Conservation (phyloP, 92 coral and sea anemone species). For the Micromussa lordhowensis region DNA sequence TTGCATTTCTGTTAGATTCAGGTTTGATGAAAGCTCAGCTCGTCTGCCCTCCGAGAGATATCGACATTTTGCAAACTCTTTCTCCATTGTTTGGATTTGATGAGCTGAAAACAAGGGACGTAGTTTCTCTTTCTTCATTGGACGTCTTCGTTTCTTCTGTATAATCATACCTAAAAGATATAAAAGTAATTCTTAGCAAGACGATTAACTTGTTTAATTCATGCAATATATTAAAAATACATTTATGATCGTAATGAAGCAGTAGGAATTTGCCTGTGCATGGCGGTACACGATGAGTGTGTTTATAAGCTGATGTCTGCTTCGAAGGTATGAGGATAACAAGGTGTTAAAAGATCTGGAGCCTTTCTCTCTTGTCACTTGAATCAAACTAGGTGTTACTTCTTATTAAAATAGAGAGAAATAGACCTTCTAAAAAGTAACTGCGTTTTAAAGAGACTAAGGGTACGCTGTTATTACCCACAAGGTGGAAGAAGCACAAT, state of each 20-base stretch:
- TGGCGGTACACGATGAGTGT: too few relatives aligned
- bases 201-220: too few relatives aligned
- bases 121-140: conserved; percentile 45
- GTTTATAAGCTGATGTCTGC: too few relatives aligned
- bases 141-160: conserved; percentile 40
- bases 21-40: conserved; percentile 47
- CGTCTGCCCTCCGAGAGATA: conserved; percentile 47
- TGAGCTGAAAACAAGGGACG: conserved; percentile 56
- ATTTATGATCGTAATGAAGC: too few relatives aligned
- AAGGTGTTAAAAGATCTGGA: neutral
- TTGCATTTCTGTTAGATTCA: conserved; percentile 57
- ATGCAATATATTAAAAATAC: too few relatives aligned
- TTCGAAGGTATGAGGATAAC: neutral
- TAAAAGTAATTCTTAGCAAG: neutral
- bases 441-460: neutral
- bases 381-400: neutral
- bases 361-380: neutral
- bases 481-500: too few relatives aligned
- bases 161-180: neutral
- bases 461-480: neutral
- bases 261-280: too few relatives aligned
- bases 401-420: neutral
- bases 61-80: conserved; percentile 43
- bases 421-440: too few relatives aligned
- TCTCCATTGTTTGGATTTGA: conserved; percentile 58